Conservation (phyloP, 2,888 invertebrate species). For the Cosmia pyralina region DNA sequence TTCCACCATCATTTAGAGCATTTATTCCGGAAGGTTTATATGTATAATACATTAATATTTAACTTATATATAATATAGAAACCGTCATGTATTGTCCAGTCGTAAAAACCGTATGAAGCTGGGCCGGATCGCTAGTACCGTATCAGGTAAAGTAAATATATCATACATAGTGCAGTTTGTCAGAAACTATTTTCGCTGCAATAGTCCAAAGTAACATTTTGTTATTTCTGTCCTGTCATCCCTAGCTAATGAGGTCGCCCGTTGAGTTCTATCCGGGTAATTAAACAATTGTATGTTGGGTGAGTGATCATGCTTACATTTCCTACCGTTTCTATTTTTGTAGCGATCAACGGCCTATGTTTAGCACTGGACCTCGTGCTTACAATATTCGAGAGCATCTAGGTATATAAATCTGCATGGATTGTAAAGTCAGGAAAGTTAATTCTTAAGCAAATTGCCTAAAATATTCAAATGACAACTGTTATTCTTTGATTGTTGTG, state of each 20-base stretch:
- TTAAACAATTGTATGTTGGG: constrained; percentile 36
- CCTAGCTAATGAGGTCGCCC: constrained; percentile 1
- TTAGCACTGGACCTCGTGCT: neutral
- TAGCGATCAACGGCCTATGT: constrained; percentile 9
- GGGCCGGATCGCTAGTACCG: neutral
- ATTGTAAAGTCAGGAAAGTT: no score
- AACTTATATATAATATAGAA: no score
- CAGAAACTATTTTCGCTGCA: neutral
- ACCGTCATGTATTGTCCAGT: no score
- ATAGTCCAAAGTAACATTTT: neutral
- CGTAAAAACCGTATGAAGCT: no score
- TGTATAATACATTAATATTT: no score
- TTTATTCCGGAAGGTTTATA: no score
- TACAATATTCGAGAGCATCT: neutral
- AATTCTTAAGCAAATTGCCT: no score
- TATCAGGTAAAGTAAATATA: neutral
- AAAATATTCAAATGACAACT: no score
- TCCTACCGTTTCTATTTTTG: constrained; percentile 32
- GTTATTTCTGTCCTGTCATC: neutral
- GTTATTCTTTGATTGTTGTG: no score
- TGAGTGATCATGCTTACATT: constrained; percentile 39
- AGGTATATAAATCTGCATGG: no score
- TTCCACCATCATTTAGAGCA: no score
- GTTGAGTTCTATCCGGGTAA: constrained; percentile 12
- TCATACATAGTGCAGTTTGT: neutral